phyloP scores from a whole-genome alignment of 2,888 invertebrate species.

The Rhingia rostrata region DNA sequence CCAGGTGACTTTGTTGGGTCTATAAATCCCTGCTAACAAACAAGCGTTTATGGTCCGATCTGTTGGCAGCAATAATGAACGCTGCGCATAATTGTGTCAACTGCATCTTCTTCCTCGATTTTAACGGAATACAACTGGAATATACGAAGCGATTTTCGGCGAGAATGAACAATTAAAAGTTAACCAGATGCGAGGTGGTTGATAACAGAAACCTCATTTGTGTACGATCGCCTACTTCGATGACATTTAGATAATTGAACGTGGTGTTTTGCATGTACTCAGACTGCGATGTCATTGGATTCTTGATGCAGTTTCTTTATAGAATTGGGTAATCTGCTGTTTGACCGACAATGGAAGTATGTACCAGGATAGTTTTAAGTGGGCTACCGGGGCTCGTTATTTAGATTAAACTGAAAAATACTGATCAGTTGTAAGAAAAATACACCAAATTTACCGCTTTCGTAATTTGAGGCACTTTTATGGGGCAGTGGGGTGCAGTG shows the following conservation, averaged over 20 bases:
- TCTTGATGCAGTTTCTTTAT: background rate
- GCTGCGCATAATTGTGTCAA: no score
- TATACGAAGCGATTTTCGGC: conserved; percentile 54
- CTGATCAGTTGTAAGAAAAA: conserved; percentile 52
- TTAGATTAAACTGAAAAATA: conserved; percentile 67
- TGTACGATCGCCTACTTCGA: conserved; percentile 6
- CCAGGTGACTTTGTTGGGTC: conserved; percentile 33
- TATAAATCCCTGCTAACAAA: background rate
- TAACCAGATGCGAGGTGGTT: conserved; percentile 49
- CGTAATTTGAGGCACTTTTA: conserved; percentile 1
- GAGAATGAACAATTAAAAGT: conserved; percentile 44
- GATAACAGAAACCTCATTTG: background rate
- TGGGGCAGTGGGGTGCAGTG: background rate
- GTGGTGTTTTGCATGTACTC: conserved; percentile 37
- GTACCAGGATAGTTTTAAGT: background rate
- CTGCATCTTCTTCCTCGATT: background rate
- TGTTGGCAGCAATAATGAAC: no score
- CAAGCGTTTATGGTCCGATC: no score
- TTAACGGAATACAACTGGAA: conserved; percentile 43
- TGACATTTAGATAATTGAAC: conserved; percentile 19
- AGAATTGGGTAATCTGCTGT: conserved; percentile 15
- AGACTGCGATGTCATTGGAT: conserved; percentile 40
- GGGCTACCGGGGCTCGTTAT: background rate
- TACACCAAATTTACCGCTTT: conserved; percentile 65
- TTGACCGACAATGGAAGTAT: conserved; percentile 8